Evolutionary conservation across 2,113 vertebrate genomes (phyloP).

Genomic region (Myiozetetes cayanensis): DNA sequence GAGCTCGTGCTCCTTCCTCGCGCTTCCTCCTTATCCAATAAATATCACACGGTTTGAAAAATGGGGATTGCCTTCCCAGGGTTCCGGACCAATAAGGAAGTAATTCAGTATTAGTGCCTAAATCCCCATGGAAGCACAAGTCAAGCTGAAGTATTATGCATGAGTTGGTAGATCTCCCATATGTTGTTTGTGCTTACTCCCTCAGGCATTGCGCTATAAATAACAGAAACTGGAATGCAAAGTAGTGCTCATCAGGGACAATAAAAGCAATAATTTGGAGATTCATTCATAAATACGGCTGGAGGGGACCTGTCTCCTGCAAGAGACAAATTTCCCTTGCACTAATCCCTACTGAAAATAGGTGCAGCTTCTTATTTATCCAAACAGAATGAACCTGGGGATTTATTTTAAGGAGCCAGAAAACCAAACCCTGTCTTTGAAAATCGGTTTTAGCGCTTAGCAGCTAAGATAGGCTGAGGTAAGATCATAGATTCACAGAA

Average conservation of each 20-base stretch:
- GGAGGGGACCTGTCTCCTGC: not conserved
- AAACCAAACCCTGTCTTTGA: not conserved
- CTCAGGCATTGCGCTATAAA: conserved; percentile 32
- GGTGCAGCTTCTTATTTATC: not conserved
- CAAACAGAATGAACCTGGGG: not conserved
- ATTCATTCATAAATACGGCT: not conserved
- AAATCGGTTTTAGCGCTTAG: not conserved
- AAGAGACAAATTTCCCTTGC: not conserved
- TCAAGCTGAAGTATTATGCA: not conserved
- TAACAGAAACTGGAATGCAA: conserved; percentile 26
- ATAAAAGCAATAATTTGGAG: conserved; percentile 21
- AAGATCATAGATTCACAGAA: not conserved
- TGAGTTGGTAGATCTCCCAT: conserved; percentile 16
- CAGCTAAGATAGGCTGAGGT: not conserved
- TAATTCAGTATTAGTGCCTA: conserved; percentile 8
- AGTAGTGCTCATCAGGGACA: not conserved
- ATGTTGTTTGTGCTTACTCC: conserved; percentile 38
- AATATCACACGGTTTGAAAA: not conserved
- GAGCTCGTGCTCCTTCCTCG: not conserved
- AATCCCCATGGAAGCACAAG: conserved; percentile 13
- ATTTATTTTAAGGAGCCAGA: not conserved
- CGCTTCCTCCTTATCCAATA: not conserved
- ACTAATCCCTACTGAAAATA: not conserved
- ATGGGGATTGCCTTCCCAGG: not conserved
- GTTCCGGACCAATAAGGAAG: not conserved